Evolutionary conservation across 1,140 invertebrate genomes (phyloP), one percentile per base, ranked within the genome.

Genomic region (Heliothis virescens): DNA sequence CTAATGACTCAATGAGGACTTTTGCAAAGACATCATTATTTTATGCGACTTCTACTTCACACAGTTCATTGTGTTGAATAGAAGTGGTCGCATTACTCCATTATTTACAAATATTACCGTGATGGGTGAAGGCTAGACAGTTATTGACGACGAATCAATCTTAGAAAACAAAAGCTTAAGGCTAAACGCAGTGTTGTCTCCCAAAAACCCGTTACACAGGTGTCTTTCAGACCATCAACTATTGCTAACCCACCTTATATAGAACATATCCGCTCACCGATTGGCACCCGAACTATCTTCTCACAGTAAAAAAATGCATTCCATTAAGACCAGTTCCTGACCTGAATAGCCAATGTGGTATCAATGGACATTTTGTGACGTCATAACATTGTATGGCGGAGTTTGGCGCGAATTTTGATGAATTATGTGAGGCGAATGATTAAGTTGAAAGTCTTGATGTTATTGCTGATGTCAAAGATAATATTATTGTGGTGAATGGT

Each of bases 291-390:
- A 76, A 53, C 21, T 63, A 62, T 74, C 48, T 76, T 63, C 74
- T 76, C 59, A 76, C 60, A 34, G 18, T 75, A 76, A 76, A 65
- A 11, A 76, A 76, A 26, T 21, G 74, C 59, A 76, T 76, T 76
- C 74, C 59, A 76, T 76, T 34, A 76, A 76, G 48, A 60, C 52
- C 60, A 62, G 29, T 41, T 41, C 59, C 7, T 34, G 74, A 50
- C 3, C 4, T 12, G 60, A 34, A 76, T 76, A 26, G 34, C 16
- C 53, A 76, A 4, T 52, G 65, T 11, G 18, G 71, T 73, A 73
- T 73, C 21, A 73, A 74, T 74, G 72, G 60, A 74, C 12, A 29
- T 52, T 21, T 53, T 15, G 55, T 74, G 72, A 74, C 72, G 72
- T 74, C 72, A 74, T 3, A 9, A 41, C 29, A 48, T 57, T 34